Evolutionary conservation across 2,113 vertebrate species (phyloP).

Genomic region (Ptyas mucosa): DNA sequence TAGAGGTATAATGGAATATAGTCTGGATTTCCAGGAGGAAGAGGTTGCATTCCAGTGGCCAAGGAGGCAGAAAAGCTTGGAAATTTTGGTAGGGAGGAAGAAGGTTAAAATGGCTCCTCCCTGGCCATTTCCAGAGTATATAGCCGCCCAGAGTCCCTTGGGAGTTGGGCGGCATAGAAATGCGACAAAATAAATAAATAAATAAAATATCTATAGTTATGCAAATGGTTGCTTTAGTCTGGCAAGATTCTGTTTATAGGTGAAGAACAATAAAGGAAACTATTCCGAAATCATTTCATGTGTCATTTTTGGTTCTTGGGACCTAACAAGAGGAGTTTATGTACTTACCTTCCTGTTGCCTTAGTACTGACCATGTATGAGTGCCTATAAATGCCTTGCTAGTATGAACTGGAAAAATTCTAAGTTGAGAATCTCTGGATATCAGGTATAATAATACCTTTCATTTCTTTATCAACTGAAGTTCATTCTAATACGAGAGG

Average conservation of each 20-base stretch:
- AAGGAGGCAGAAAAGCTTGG: neutral
- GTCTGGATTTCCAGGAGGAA: neutral
- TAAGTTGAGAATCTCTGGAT: neutral
- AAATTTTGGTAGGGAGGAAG: neutral
- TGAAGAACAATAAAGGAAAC: neutral
- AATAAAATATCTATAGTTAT: too few relatives aligned
- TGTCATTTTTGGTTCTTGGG: neutral
- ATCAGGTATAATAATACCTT: neutral
- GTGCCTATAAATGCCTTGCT: neutral
- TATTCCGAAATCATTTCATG: neutral
- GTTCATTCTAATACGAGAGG: neutral
- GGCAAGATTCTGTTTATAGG: neutral
- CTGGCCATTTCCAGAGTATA: neutral
- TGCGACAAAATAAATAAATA: too few relatives aligned
- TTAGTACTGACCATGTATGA: neutral
- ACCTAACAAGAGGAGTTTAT: neutral
- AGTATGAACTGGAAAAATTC: neutral
- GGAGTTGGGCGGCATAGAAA: too few relatives aligned
- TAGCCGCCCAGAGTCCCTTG: too few relatives aligned
- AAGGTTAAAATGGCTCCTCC: neutral
- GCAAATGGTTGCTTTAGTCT: neutral
- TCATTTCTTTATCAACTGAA: neutral
- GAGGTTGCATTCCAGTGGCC: neutral
- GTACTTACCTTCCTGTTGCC: neutral
- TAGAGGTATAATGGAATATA: neutral